A percentile compares a stretch with the other conserved stretches of the same genome.
Conservation (phyloP, 2,888 invertebrate species). For the Lasioglossum figueresi region DNA sequence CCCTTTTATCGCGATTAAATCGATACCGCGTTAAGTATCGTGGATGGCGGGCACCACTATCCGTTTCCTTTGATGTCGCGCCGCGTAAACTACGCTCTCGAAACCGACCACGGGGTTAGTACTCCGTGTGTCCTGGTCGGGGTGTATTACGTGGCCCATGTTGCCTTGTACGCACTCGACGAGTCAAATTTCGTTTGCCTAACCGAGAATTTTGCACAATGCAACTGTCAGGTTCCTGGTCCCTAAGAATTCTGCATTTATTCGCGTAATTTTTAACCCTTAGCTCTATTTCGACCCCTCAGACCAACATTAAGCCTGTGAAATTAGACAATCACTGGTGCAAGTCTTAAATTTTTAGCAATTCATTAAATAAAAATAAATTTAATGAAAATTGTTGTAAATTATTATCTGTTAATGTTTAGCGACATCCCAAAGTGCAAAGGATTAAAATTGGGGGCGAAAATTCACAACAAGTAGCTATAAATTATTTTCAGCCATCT, state of each 20-base stretch:
- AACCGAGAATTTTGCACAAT: neutral
- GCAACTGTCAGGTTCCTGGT: neutral
- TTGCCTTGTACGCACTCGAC: slow-evolving; percentile 17
- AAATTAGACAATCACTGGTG: neutral
- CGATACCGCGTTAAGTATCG: slow-evolving; percentile 74
- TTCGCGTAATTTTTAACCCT: neutral
- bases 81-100: slow-evolving; percentile 44
- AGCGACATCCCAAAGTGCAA: neutral
- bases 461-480: neutral
- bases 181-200: slow-evolving; percentile 34
- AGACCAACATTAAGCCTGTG: neutral
- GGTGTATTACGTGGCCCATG: slow-evolving; percentile 44
- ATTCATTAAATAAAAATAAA: neutral
- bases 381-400: neutral
- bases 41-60: slow-evolving; percentile 9
- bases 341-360: neutral
- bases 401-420: neutral
- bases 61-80: slow-evolving; percentile 57
- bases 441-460: neutral
- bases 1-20: slow-evolving; percentile 81
- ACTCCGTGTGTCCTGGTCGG: slow-evolving; percentile 46
- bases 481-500: neutral
- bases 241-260: neutral
- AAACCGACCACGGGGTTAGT: slow-evolving; percentile 50
- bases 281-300: neutral